Evolutionary conservation across 30 jellyfish, hydroid and myxozoan genomes (phyloP).

Genomic region (Pelagia noctiluca): DNA sequence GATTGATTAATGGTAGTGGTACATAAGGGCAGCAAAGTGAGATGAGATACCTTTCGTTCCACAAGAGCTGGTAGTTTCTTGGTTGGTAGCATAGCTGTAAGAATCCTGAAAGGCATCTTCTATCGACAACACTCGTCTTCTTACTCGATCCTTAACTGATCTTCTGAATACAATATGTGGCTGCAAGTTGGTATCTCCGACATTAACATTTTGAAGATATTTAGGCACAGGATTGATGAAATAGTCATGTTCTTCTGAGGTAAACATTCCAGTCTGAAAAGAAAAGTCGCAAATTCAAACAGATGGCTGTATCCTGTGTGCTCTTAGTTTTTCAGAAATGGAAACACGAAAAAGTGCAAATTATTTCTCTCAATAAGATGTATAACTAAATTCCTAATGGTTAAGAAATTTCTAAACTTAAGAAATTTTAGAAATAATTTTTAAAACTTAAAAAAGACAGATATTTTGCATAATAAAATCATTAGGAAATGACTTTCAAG

Average conservation of each 20-base stretch:
- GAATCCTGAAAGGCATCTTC: conserved; percentile 1
- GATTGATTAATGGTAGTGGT: too few species aligned
- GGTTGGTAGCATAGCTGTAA: neutral
- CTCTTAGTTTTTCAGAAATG: too few species aligned
- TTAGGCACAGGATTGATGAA: conserved; percentile 94
- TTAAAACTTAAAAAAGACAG: too few species aligned
- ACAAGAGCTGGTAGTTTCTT: conserved; percentile 47
- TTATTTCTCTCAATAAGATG: too few species aligned
- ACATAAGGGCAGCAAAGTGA: neutral
- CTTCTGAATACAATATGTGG: conserved; percentile 90
- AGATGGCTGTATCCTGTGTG: too few species aligned
- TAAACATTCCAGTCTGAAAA: conserved; percentile 85
- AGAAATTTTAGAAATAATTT: too few species aligned
- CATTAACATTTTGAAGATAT: conserved; percentile 32
- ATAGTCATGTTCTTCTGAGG: conserved; percentile 78
- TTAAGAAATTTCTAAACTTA: too few species aligned
- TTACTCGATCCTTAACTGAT: conserved; percentile 49
- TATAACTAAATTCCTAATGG: too few species aligned
- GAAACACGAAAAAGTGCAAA: too few species aligned
- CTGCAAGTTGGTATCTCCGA: conserved; percentile 3
- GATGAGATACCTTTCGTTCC: conserved; percentile 82
- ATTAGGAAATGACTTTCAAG: too few species aligned
- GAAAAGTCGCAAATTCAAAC: neutral
- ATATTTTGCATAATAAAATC: too few species aligned
- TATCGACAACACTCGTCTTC: conserved; percentile 24